Conservation (phyloP, 2,113 vertebrate genomes). For the Anolis sagrei region DNA sequence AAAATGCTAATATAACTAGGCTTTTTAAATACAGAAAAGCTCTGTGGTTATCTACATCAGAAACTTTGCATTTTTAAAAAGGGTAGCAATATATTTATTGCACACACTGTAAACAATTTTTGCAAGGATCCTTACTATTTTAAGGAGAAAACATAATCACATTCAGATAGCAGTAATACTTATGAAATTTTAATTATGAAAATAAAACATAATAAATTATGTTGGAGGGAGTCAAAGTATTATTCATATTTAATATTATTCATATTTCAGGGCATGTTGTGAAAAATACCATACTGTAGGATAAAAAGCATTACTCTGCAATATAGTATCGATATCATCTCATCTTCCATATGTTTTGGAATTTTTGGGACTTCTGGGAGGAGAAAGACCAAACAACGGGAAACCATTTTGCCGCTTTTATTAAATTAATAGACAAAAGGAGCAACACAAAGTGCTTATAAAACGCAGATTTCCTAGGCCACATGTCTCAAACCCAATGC, state of each 20-base stretch:
- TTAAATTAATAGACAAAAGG: slow-evolving; percentile 1
- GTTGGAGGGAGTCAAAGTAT: neutral
- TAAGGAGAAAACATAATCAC: neutral
- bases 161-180: neutral
- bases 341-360: too few relatives aligned
- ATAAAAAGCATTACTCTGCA: neutral
- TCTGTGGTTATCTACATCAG: too few relatives aligned
- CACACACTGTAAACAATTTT: too few relatives aligned
- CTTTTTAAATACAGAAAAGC: too few relatives aligned
- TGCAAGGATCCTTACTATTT: neutral
- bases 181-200: slow-evolving; percentile 1
- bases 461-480: neutral
- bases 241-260: neutral
- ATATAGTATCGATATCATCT: neutral
- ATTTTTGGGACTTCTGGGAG: too few relatives aligned
- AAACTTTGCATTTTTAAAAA: too few relatives aligned
- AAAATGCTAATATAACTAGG: neutral
- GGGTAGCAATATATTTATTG: neutral
- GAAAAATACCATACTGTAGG: too few relatives aligned
- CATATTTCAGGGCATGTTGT: neutral
- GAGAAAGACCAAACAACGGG: neutral
- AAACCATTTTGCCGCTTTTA: neutral
- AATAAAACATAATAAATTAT: neutral
- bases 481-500: too few relatives aligned
- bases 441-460: neutral